A percentile compares a stretch with the other conserved stretches of the same genome.
Evolutionary conservation across 2,888 invertebrate genomes (phyloP).

Genomic region (Mythimna vitellina): DNA sequence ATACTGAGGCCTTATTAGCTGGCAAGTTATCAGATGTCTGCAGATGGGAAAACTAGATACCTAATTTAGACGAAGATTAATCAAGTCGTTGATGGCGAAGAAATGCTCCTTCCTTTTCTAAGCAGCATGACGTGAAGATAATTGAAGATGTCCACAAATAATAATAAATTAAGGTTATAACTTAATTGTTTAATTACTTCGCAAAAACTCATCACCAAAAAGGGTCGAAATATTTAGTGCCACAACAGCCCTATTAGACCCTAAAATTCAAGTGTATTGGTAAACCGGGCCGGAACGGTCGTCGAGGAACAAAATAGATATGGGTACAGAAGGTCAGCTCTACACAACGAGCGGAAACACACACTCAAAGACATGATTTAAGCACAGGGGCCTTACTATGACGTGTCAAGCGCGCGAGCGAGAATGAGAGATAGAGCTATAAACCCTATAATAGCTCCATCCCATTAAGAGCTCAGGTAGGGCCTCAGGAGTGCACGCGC

Average conservation of each 20-base stretch:
- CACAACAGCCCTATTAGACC: conserved; percentile 33
- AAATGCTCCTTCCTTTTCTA: neutral
- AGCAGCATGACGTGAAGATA: no score
- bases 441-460: no score
- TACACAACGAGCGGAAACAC: neutral
- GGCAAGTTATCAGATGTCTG: conserved; percentile 24
- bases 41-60: conserved; percentile 7
- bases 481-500: no score
- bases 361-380: neutral
- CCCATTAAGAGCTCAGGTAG: no score
- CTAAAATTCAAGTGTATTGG: conserved; percentile 32
- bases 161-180: neutral
- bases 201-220: conserved; percentile 16
- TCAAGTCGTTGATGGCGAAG: neutral
- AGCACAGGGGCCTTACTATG: no score
- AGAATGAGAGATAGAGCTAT: no score
- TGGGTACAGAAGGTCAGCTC: neutral
- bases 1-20: conserved; percentile 24
- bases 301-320: neutral
- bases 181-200: conserved; percentile 4
- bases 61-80: neutral
- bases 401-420: no score
- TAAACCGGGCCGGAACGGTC: conserved; percentile 21
- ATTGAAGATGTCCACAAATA: neutral
- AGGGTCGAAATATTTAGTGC: conserved; percentile 28